Evolutionary conservation across 2,113 vertebrate genomes (phyloP), one percentile per base, ranked within the genome.

Genomic region (Ptyas mucosa): DNA sequence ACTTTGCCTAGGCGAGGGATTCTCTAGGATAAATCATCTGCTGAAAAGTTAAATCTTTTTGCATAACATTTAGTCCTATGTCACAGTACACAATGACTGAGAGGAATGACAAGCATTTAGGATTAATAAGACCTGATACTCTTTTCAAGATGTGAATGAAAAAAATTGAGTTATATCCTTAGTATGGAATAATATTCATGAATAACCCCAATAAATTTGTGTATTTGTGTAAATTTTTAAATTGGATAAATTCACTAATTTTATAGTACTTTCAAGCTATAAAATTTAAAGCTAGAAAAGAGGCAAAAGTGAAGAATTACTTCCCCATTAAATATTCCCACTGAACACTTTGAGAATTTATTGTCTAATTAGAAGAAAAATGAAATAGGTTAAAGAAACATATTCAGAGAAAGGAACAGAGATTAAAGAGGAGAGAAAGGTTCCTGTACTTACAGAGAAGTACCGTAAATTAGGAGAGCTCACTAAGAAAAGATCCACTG

Each of bases 11-110:
- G 94, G 94, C 94, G 89, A 95, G 0, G 18, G 85, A 89, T 96
- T 97, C 94, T 90, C 54, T 92, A 89, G 85, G 14, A 87, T 90
- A 93, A 96, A 96, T 96, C 96, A 93, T 95, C 93, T 95, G 95
- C 69, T 95, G 94, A 93, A 96, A 95, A 94, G 94, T 75, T 75
- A 96, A 95, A 95, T 95, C 93, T 95, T 94, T 94, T 90, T 94
- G 93, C 95, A 94, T 93, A 94, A 95, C 91, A 0, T 89, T 95
- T 95, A 93, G 90, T 95, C 93, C 85, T 95, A 90, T 94, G 88
- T 87, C 91, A 91, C 3, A 0, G 92, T 24, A 86, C n/a, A 53
- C 6, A 88, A 53, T 94, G 9, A 2, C 26, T 8, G 54, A 29
- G 24, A 61, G 57, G 46, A 52, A 52, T 12, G 91, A 93, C 26